phyloP scores from a whole-genome alignment of 35 echinoderm and acorn worm species.

The Heliocidaris erythrogramma region DNA sequence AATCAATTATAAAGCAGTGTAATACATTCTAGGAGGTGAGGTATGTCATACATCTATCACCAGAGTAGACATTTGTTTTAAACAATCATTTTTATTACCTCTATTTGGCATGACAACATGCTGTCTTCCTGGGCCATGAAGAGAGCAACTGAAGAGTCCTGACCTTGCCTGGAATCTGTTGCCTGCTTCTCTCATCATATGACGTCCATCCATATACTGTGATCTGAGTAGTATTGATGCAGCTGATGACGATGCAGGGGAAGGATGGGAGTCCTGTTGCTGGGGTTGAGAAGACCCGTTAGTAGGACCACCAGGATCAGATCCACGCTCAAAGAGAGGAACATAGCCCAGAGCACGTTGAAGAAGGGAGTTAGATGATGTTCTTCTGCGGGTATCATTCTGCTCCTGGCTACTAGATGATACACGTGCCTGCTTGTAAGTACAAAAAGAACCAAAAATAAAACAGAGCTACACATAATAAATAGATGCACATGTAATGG shows the following conservation, averaged over 20 bases:
- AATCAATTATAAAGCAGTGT: too few relatives aligned
- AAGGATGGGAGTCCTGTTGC: neutral
- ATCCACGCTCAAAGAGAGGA: neutral
- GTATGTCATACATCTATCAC: too few relatives aligned
- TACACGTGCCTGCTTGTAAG: neutral
- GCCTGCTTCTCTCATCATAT: neutral
- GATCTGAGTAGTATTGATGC: neutral
- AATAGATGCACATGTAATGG: neutral
- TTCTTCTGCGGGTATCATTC: neutral
- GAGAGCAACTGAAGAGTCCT: neutral
- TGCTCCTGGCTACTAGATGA: slow-evolving; percentile 33
- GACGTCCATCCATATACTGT: neutral
- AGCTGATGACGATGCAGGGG: neutral
- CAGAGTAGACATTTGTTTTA: too few relatives aligned
- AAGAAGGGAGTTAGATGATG: neutral
- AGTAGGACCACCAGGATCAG: neutral
- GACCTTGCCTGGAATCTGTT: neutral
- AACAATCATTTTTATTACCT: neutral
- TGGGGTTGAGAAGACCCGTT: neutral
- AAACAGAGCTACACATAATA: neutral
- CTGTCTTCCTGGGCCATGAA: neutral
- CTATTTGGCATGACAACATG: neutral
- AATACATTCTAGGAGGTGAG: too few relatives aligned
- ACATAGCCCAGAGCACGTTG: neutral
- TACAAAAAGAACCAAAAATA: neutral